These are phyloP conservation scores for Lophotis ruficrista DNA, from an alignment of 2,113 vertebrate species.

Conservation along the genomic window DNA sequence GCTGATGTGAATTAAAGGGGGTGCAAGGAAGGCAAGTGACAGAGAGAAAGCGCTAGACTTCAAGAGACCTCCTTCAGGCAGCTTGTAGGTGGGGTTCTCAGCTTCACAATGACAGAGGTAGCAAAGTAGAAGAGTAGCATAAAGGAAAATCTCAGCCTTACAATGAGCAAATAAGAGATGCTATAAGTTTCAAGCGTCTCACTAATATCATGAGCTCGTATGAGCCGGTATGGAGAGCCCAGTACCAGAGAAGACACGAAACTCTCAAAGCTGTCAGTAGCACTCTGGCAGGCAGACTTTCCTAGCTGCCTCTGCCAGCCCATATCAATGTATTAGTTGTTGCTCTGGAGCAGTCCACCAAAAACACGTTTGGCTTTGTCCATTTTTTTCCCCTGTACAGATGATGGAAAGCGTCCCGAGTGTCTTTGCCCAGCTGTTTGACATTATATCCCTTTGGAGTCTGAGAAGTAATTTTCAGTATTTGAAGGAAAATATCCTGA, in stretches of 20 bases:
- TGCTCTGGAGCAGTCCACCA: background rate
- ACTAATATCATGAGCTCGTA: background rate
- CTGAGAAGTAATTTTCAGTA: background rate
- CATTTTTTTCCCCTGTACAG: background rate
- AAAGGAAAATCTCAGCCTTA: background rate
- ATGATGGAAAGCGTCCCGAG: background rate
- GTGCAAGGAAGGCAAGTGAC: background rate
- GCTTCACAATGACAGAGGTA: background rate
- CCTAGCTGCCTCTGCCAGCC: background rate
- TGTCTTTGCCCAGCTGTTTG: background rate
- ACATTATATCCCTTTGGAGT: background rate
- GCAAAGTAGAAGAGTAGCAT: background rate
- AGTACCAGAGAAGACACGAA: background rate
- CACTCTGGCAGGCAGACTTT: background rate
- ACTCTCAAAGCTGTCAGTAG: background rate
- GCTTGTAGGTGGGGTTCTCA: background rate
- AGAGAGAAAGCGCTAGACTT: background rate
- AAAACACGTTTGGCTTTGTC: background rate
- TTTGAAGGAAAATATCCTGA: background rate
- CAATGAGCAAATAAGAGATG: background rate
- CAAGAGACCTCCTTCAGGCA: background rate
- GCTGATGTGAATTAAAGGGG: background rate
- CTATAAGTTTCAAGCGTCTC: background rate
- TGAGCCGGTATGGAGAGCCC: background rate
- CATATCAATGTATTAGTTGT: background rate